A percentile compares a stretch with the other conserved stretches of the same genome.
Evolutionary conservation across 1,140 invertebrate species (phyloP).

Genomic region (Cardiocondyla obscurior): DNA sequence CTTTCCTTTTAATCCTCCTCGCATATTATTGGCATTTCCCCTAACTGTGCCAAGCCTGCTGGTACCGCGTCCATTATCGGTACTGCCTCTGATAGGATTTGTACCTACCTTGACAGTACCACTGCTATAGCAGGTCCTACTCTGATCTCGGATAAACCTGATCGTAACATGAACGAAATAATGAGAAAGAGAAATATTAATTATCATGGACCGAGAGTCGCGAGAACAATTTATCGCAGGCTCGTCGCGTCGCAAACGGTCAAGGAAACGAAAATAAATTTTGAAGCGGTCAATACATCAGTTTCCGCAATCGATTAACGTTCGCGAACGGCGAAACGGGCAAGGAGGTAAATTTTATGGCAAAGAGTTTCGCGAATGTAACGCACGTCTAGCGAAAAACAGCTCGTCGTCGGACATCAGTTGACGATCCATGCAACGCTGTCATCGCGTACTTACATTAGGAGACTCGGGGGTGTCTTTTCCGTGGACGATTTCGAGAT

Average conservation of each 20-base stretch:
- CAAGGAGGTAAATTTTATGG: background rate
- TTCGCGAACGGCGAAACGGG: background rate
- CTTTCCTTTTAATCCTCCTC: slow-evolving; percentile 77
- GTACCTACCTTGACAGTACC: slow-evolving; percentile 80
- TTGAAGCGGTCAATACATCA: slow-evolving; percentile 10
- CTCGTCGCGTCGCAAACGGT: background rate
- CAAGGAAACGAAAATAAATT: slow-evolving; percentile 21
- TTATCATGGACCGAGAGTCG: background rate
- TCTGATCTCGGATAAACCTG: slow-evolving; percentile 79
- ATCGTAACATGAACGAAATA: background rate
- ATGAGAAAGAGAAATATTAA: background rate
- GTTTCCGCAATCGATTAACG: slow-evolving; percentile 15
- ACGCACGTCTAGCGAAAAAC: too few species aligned
- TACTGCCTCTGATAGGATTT: slow-evolving; percentile 76
- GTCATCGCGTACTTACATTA: slow-evolving; percentile 71
- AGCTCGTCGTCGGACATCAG: background rate
- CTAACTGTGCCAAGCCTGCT: slow-evolving; percentile 80
- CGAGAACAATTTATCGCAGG: background rate
- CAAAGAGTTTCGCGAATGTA: background rate
- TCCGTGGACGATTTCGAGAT: slow-evolving; percentile 40
- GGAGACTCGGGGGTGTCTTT: slow-evolving; percentile 28
- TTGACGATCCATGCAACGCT: background rate
- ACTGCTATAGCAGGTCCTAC: slow-evolving; percentile 76
- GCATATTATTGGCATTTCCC: slow-evolving; percentile 76
- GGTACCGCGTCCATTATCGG: slow-evolving; percentile 72